Conservation (phyloP, 2,797 vertebrate genomes). For the Acanthornis magna region DNA sequence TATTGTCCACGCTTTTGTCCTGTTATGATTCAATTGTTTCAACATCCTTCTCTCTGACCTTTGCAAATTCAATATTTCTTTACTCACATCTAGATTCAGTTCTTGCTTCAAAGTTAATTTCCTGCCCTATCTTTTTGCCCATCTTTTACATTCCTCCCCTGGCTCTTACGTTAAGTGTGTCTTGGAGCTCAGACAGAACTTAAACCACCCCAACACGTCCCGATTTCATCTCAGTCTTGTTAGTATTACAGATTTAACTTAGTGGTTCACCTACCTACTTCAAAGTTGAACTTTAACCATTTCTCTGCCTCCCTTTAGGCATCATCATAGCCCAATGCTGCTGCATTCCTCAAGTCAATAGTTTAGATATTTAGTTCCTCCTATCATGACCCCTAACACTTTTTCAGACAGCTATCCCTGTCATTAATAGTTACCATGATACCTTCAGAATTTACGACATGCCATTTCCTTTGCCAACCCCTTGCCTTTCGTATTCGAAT, state of each 20-base stretch:
- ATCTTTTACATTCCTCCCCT: neutral
- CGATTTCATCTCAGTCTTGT: neutral
- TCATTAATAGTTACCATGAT: neutral
- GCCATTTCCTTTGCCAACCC: neutral
- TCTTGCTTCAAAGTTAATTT: constrained; percentile 23
- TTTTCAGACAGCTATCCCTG: neutral
- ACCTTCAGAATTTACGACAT: neutral
- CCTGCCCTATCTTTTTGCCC: neutral
- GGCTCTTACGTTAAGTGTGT: neutral
- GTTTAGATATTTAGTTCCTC: neutral
- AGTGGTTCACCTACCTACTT: neutral
- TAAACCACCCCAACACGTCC: neutral
- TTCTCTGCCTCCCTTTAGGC: neutral
- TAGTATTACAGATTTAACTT: neutral
- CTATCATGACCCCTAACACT: neutral
- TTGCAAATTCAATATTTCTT: constrained; percentile 30
- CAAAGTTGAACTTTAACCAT: neutral
- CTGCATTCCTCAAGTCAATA: neutral
- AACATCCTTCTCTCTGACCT: constrained; percentile 26
- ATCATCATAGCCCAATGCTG: neutral
- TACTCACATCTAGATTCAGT: neutral
- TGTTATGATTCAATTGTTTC: constrained; percentile 7
- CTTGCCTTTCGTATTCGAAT: neutral
- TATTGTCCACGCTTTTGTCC: neutral
- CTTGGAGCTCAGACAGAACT: neutral